These are phyloP conservation scores for Mycalesis mineus DNA, from an alignment of 2,888 invertebrate genomes.

Conservation along the genomic window DNA sequence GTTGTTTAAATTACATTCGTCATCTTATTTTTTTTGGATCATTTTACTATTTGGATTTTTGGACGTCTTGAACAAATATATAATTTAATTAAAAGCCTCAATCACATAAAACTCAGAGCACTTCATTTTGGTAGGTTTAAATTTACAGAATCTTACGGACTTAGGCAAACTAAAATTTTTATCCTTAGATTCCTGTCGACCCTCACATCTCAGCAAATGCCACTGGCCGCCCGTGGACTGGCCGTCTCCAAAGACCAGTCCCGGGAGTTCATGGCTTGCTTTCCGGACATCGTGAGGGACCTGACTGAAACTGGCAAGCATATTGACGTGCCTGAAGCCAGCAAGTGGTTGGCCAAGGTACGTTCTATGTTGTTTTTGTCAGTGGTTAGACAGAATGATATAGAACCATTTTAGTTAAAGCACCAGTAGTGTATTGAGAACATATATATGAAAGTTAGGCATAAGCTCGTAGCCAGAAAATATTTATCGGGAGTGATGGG, in stretches of 20 bases:
- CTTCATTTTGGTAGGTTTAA: too few relatives aligned
- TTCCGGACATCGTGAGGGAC: constrained; percentile 91
- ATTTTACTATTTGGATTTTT: too few relatives aligned
- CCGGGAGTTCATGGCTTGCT: constrained; percentile 91
- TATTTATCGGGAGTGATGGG: neutral
- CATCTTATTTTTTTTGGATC: too few relatives aligned
- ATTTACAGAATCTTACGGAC: too few relatives aligned
- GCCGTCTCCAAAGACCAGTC: constrained; percentile 88
- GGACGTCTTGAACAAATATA: too few relatives aligned
- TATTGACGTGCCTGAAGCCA: constrained; percentile 87
- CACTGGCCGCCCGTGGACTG: constrained; percentile 79
- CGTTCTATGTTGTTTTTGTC: constrained; percentile 49
- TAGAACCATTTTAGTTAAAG: constrained; percentile 28
- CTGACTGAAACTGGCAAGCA: constrained; percentile 86
- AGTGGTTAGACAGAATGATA: constrained; percentile 42
- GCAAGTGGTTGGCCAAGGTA: constrained; percentile 89
- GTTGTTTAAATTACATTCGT: too few relatives aligned
- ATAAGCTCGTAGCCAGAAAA: neutral
- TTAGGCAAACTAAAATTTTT: constrained; percentile 33
- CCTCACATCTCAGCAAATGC: constrained; percentile 79
- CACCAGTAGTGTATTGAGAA: neutral
- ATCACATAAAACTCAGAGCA: too few relatives aligned
- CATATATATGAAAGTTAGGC: neutral
- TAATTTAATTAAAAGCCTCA: too few relatives aligned
- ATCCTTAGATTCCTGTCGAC: constrained; percentile 78